Evolutionary conservation across 2,113 vertebrate genomes (phyloP), one percentile per base, ranked within the genome.

Genomic region (Phoxinus phoxinus): DNA sequence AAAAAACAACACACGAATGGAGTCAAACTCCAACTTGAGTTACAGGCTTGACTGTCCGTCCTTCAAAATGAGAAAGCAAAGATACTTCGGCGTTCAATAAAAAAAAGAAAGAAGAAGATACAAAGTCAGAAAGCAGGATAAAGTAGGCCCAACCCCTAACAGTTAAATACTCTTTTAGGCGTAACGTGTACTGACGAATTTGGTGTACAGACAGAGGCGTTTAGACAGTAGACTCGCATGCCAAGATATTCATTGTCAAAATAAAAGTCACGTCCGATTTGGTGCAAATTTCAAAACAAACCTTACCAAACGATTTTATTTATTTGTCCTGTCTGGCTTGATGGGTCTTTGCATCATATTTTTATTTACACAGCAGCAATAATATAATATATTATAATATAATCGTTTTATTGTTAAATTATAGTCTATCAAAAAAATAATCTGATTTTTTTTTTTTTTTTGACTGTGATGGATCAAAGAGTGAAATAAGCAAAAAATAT

Each of bases 1-100:
- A 19, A 19, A 56, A 21, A 8, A 27, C 41, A 73, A 13, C 41
- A n/a, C 35, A 25, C 71, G 11, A 73, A 25, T 46, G 41, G 71
- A 73, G n/a, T 73, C 71, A 74, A 73, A 74, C 23, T 73, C 37
- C 41, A 73, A 46, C 37, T 74, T 46, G 11, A 74, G 71, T 74
- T 74, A 74, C 2, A 74, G 12, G 2, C 23, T 46, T 46, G 12
- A 74, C 41, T 46, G 12, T 6, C 41, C 12, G 71, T 74, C 41
- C 48, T 25, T 15, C n/a, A 46, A 25, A 46, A 41, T 6, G 35
- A 46, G 23, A 74, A 21, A 72, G 12, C 69, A 44, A 17, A 46
- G 71, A 74, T 3, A 74, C 37, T 74, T n/a, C 41, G 21, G 3
- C 41, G 12, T 7, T 74, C 1, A 25, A 46, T 6, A 6, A 74